A percentile compares a stretch with the other conserved stretches of the same genome.
phyloP scores from a whole-genome alignment of 2,797 vertebrate species.

The Fistularia commersonii region DNA sequence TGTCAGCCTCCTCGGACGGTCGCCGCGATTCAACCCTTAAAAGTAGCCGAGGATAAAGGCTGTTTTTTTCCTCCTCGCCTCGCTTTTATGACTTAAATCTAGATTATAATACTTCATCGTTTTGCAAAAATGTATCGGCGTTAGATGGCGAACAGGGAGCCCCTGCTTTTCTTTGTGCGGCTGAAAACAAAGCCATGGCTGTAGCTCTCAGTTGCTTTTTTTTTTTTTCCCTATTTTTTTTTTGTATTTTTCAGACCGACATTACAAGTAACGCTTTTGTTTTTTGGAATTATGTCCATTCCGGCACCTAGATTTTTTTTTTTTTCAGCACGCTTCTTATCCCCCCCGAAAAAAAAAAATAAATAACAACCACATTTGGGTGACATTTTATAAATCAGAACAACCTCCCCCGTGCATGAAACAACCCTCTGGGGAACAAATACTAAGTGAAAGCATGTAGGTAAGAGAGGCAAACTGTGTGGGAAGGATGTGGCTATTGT shows the following conservation, averaged over 20 bases:
- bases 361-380: slow-evolving; percentile 45
- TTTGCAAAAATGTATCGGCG: slow-evolving; percentile 1
- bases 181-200: background rate
- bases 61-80: slow-evolving; percentile 3
- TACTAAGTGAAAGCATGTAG: slow-evolving; percentile 65
- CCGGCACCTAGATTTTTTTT: slow-evolving; percentile 15
- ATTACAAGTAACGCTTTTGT: background rate
- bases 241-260: slow-evolving; percentile 16
- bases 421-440: slow-evolving; percentile 59
- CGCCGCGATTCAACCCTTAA: slow-evolving; percentile 25
- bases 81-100: too few relatives aligned
- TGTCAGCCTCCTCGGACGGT: slow-evolving; percentile 24
- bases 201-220: background rate
- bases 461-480: slow-evolving; percentile 57
- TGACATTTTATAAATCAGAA: slow-evolving; percentile 50
- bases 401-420: slow-evolving; percentile 34
- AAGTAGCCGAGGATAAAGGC: slow-evolving; percentile 36
- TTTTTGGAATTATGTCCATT: slow-evolving; percentile 12
- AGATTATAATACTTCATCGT: too few relatives aligned
- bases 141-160: slow-evolving; percentile 24
- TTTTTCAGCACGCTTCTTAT: background rate
- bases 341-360: slow-evolving; percentile 9
- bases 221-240: background rate
- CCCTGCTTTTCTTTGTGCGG: slow-evolving; percentile 21
- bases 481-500: slow-evolving; percentile 48